Percentiles rank a stretch among this genome's conserved stretches.
These are phyloP conservation scores for Elysia chlorotica DNA, from an alignment of 1,140 invertebrate genomes.

Conservation along the genomic window DNA sequence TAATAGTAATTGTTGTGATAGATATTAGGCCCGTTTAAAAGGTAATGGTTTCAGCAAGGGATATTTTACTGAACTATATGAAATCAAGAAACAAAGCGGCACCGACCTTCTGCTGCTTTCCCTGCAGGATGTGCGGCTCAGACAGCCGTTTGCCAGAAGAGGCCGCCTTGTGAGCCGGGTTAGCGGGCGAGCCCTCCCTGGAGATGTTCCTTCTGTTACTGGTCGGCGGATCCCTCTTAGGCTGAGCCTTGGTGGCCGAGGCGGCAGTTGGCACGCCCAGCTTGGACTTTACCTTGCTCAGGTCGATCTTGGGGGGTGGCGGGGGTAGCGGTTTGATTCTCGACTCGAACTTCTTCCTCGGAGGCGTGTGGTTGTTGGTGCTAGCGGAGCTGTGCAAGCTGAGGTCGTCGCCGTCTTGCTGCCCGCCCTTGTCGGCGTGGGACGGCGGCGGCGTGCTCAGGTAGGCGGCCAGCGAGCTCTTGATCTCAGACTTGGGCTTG, in stretches of 20 bases:
- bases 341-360: conserved; percentile 31
- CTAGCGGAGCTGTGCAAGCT: neutral
- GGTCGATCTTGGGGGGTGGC: conserved; percentile 45
- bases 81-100: too few species aligned
- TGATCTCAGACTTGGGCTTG: conserved; percentile 57
- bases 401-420: neutral
- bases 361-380: conserved; percentile 27
- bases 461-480: conserved; percentile 54
- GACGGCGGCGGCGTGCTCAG: conserved; percentile 23
- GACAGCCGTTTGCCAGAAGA: neutral
- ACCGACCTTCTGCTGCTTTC: too few species aligned
- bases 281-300: conserved; percentile 55
- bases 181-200: conserved; percentile 14
- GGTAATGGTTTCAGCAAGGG: too few species aligned
- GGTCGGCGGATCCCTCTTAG: conserved; percentile 17
- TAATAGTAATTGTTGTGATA: too few species aligned
- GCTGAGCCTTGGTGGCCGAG: conserved; percentile 6
- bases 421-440: too few species aligned
- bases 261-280: conserved; percentile 37
- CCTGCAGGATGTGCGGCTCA: too few species aligned
- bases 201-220: neutral
- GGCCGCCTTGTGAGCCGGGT: neutral
- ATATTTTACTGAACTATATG: too few species aligned
- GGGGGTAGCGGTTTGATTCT: conserved; percentile 35
- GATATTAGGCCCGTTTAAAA: too few species aligned